A percentile compares a stretch with the other conserved stretches of the same genome.
phyloP scores from a whole-genome alignment of 1,140 invertebrate genomes.

The Lordiphosa stackelbergi region DNA sequence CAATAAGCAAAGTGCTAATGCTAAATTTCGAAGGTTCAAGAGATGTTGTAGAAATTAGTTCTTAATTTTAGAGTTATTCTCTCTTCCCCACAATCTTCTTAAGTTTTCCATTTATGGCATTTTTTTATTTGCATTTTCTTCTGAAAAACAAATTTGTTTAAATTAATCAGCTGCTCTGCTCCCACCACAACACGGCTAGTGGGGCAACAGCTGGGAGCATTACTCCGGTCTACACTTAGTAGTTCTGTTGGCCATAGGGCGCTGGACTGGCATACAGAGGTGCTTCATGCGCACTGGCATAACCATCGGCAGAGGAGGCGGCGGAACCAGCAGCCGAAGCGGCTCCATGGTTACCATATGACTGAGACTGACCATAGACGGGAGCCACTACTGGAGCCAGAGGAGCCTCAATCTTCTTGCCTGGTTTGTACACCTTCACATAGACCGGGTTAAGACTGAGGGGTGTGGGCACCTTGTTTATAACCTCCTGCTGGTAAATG shows the following conservation, averaged over 20 bases:
- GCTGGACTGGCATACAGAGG: slow-evolving; percentile 59
- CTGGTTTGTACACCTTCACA: slow-evolving; percentile 75
- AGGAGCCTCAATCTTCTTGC: slow-evolving; percentile 71
- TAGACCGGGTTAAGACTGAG: slow-evolving; percentile 72
- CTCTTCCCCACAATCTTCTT: not conserved
- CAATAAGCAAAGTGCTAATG: no score
- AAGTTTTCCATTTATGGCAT: slow-evolving; percentile 25
- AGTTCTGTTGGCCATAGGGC: slow-evolving; percentile 53
- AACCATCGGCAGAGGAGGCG: slow-evolving; percentile 36
- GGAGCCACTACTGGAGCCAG: slow-evolving; percentile 65
- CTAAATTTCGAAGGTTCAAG: no score
- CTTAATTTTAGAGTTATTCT: no score
- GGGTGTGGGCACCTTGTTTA: slow-evolving; percentile 74
- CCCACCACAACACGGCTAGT: not conserved
- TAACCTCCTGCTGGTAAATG: slow-evolving; percentile 75
- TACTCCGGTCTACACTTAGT: slow-evolving; percentile 27
- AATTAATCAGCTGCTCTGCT: slow-evolving; percentile 37
- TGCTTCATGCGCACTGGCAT: slow-evolving; percentile 43
- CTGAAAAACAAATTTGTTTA: slow-evolving; percentile 51
- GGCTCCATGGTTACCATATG: slow-evolving; percentile 36
- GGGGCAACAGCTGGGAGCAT: not conserved
- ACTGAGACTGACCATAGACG: slow-evolving; percentile 40
- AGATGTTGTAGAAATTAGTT: no score
- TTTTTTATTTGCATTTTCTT: slow-evolving; percentile 59
- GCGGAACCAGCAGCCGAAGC: slow-evolving; percentile 30